phyloP scores from a whole-genome alignment of 2,888 invertebrate species.

The Diaprepes abbreviatus region DNA sequence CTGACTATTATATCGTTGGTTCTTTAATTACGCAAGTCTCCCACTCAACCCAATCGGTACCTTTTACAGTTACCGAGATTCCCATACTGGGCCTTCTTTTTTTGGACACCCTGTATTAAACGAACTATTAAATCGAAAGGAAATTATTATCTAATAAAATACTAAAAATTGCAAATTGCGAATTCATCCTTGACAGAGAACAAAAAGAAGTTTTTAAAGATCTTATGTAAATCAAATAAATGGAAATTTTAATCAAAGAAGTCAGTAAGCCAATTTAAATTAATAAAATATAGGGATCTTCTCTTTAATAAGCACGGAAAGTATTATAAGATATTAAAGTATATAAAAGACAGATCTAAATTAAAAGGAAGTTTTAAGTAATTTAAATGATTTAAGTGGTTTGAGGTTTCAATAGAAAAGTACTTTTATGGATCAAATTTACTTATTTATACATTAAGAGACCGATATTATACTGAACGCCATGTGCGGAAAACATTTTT shows the following conservation, averaged over 20 bases:
- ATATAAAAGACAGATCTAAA: not conserved
- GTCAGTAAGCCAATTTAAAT: not conserved
- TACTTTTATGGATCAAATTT: not conserved
- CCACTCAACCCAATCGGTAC: too few species aligned
- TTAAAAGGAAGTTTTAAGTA: not conserved
- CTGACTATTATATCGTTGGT: too few species aligned
- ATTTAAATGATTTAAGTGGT: not conserved
- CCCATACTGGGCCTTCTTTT: too few species aligned
- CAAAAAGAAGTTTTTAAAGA: not conserved
- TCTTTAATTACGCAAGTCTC: too few species aligned
- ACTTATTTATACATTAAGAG: too few species aligned
- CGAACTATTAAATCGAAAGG: too few species aligned
- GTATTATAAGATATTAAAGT: not conserved
- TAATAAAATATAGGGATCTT: not conserved
- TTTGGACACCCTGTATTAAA: too few species aligned
- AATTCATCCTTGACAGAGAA: not conserved
- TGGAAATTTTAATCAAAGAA: conserved; percentile 21
- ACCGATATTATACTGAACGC: too few species aligned
- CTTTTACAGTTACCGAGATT: too few species aligned
- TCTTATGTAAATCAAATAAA: conserved; percentile 6
- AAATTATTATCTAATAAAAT: too few species aligned
- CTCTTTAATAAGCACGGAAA: not conserved
- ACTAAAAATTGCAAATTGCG: too few species aligned
- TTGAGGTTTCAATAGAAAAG: not conserved
- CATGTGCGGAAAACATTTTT: too few species aligned